Evolutionary conservation across 2,797 vertebrate species (phyloP).

Genomic region (Megaceryle alcyon): DNA sequence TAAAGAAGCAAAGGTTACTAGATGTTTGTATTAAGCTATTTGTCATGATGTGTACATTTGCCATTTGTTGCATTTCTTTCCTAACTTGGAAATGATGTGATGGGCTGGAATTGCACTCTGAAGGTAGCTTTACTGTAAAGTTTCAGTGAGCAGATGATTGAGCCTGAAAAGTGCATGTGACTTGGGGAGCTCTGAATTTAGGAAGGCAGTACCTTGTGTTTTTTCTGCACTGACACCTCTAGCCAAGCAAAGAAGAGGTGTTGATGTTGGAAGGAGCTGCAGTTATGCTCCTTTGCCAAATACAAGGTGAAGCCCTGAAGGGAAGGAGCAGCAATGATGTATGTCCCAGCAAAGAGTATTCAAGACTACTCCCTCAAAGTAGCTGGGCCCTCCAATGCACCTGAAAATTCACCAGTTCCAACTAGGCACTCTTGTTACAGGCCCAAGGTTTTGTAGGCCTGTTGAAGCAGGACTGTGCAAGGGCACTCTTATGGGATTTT

Average conservation of each 20-base stretch:
- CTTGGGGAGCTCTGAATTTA: background rate
- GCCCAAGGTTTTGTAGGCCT: background rate
- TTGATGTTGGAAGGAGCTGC: conserved; percentile 21
- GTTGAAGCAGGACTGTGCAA: background rate
- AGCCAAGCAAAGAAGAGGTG: background rate
- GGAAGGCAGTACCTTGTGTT: background rate
- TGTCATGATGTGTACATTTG: background rate
- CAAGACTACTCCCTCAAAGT: background rate
- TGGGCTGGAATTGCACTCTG: background rate
- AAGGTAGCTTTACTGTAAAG: background rate
- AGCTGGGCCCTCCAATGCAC: background rate
- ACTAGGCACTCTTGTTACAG: background rate
- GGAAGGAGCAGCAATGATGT: background rate
- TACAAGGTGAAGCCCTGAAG: background rate
- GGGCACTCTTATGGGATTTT: background rate
- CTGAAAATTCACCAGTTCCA: background rate
- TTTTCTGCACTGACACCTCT: background rate
- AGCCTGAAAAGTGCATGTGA: background rate
- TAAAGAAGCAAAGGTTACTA: background rate
- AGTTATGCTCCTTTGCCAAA: background rate
- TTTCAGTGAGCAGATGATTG: background rate
- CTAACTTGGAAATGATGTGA: background rate
- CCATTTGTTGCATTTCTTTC: background rate
- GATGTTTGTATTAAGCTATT: background rate
- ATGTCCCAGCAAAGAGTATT: background rate